phyloP scores from a whole-genome alignment of 2,888 invertebrate species.

The Serripes groenlandicus region DNA sequence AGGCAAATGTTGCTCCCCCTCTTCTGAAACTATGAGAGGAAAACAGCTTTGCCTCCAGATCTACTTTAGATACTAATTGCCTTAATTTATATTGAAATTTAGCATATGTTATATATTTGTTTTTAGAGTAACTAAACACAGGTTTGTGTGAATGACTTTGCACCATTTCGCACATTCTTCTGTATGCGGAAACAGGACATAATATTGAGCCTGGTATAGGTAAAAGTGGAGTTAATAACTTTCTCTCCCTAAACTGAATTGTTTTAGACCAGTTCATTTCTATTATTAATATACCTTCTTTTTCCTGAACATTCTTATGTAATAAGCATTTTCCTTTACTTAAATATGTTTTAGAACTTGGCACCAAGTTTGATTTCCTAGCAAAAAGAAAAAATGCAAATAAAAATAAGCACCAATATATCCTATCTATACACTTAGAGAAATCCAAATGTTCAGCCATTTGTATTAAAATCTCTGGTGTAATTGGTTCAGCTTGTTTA shows the following conservation, averaged over 20 bases:
- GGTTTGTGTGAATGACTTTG: background rate
- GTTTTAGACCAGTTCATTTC: background rate
- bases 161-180: background rate
- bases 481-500: background rate
- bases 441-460: background rate
- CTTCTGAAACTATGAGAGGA: slow-evolving; percentile 7
- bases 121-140: no score
- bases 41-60: background rate
- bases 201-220: background rate
- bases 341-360: background rate
- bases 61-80: background rate
- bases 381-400: slow-evolving; percentile 31
- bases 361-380: slow-evolving; percentile 13
- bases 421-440: background rate
- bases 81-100: background rate
- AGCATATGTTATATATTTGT: background rate
- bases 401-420: slow-evolving; percentile 24
- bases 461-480: background rate
- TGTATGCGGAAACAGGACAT: background rate
- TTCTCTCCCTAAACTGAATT: slow-evolving; percentile 4
- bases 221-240: background rate
- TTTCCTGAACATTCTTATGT: background rate
- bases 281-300: background rate
- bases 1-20: background rate
- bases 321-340: slow-evolving; percentile 2